A percentile compares a stretch with the other conserved stretches of the same genome.
Evolutionary conservation across 1,140 invertebrate genomes (phyloP).

Genomic region (Liolophura sinensis): DNA sequence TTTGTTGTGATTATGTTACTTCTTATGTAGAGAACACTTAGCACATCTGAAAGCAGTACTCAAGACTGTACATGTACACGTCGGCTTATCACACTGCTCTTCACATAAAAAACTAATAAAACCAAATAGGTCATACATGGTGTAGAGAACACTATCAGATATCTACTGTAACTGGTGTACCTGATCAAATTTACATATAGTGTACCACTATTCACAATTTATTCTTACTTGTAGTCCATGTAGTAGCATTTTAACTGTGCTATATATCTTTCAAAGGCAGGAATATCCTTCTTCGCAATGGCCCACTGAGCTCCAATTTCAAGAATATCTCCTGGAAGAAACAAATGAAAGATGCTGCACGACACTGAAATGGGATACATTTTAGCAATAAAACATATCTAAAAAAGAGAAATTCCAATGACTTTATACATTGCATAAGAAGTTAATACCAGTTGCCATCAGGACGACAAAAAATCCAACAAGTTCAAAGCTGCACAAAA

Average conservation of each 20-base stretch:
- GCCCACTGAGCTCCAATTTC: slow-evolving; percentile 97
- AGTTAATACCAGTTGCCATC: neutral
- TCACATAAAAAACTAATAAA: too few species aligned
- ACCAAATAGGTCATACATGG: too few species aligned
- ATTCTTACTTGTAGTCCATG: slow-evolving; percentile 88
- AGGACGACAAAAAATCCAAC: too few species aligned
- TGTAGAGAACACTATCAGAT: too few species aligned
- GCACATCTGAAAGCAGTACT: too few species aligned
- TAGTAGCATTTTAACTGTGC: slow-evolving; percentile 97
- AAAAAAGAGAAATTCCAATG: neutral
- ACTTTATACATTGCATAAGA: too few species aligned
- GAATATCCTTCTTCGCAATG: slow-evolving; percentile 87
- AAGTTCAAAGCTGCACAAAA: too few species aligned
- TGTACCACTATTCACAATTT: neutral
- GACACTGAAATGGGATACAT: neutral
- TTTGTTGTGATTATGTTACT: too few species aligned
- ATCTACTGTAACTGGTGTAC: neutral
- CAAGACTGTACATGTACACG: too few species aligned
- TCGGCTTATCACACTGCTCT: too few species aligned
- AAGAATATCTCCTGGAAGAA: slow-evolving; percentile 75
- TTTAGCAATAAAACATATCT: neutral
- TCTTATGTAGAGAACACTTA: too few species aligned
- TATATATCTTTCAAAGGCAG: slow-evolving; percentile 94
- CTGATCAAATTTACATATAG: too few species aligned
- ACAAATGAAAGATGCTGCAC: slow-evolving; percentile 1